Base-by-base conservation (phyloP, 2,113 vertebrate genomes). In the Dicrurus megarhynchus region DNA sequence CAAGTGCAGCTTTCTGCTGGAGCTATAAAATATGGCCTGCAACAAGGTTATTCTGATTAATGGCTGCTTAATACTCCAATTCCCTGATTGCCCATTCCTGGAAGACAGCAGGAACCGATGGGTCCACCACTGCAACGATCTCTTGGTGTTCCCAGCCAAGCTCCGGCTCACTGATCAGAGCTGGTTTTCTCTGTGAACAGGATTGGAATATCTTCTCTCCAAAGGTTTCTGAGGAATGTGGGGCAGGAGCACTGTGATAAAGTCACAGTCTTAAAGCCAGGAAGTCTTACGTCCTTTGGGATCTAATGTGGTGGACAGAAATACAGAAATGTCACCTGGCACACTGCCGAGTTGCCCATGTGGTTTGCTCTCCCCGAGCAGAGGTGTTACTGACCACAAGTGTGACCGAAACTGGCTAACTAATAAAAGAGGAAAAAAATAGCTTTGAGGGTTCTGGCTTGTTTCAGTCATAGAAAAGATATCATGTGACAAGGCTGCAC, bases 401-500 rank as follows among this genome's bases (percentile, higher is more conserved):
- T 0, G 0, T 16, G 46, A 57, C 32, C 35, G 13, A 73, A 86
- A 64, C 3, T 12, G 15, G 11, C 0, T 65, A 32, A 76, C 41
- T 64, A 50, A 37, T 23, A 74, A 64, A 64, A 74, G 4, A 32
- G 3, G 3, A 7, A 13, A 46, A 49, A 70, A 84, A 3, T 0
- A 35, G 2, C 8, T 91, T n/a, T 24, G 22, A 44, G 27, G 2
- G 7, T 17, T 70, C 52, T 71, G 42, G 23, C 17, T 50, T 75
- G 14, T 75, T 37, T 91, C 47, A 68, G 26, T 28, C 35, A 50
- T 3, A 53, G 46, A 74, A 93, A 28, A 39, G 13, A 44, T 44
- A 70, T 2, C 23, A 35, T 16, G 30, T 37, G 28, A 16, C 23
- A 30, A 63, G 44, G 33, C 52, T 23, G 16, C 35, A 71, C 11